Conservation (phyloP, 2,113 vertebrate species). For the Mus pahari region DNA sequence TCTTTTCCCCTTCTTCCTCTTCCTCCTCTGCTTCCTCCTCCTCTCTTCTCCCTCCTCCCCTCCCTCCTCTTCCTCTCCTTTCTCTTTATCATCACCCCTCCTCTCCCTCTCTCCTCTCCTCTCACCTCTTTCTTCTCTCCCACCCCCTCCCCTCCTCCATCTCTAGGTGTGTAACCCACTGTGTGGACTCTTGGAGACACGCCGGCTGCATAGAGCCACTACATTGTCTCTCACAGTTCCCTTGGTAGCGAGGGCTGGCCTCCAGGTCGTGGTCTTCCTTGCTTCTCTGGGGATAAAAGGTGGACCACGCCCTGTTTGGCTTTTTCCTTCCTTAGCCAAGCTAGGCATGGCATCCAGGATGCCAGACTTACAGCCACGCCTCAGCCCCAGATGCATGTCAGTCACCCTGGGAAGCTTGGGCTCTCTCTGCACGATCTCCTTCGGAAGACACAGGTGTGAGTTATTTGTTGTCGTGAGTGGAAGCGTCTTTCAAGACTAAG, state of each 20-base stretch:
- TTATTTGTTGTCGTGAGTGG: neutral
- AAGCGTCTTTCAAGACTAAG: neutral
- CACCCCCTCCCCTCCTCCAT: neutral
- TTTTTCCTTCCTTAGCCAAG: neutral
- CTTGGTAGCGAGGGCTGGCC: neutral
- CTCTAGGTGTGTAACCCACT: neutral
- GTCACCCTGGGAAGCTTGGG: no score
- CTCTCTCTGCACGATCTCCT: neutral
- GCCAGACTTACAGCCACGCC: neutral
- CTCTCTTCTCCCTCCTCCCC: rapidly evolving
- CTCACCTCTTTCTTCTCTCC: neutral
- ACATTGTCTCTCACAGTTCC: no score
- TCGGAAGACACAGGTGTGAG: neutral
- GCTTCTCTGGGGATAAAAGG: neutral
- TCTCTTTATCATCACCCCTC: no score
- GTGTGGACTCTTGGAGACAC: neutral
- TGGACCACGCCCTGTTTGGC: neutral
- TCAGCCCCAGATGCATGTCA: neutral
- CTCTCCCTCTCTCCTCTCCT: neutral
- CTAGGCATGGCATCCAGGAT: neutral
- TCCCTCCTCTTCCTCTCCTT: no score
- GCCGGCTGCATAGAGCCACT: neutral
- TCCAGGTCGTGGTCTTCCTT: neutral
- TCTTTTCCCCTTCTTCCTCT: neutral
- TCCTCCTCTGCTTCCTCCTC: neutral